phyloP scores from a whole-genome alignment of 2,797 vertebrate species.

The Balearica regulorum region DNA sequence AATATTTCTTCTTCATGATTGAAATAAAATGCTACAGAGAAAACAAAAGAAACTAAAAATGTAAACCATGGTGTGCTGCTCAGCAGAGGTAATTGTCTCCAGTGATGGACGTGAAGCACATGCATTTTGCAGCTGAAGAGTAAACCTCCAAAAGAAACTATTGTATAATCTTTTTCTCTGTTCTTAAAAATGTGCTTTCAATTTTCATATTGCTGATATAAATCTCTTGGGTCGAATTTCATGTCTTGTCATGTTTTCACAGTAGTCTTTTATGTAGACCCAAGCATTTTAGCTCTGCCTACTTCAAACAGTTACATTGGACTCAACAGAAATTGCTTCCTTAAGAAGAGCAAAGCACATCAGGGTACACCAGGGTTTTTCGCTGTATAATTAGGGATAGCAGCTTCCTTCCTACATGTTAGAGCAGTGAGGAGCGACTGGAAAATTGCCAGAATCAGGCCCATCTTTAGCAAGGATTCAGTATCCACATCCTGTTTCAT shows the following conservation, averaged over 20 bases:
- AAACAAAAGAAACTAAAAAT: slow-evolving; percentile 30
- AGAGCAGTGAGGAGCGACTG: background rate
- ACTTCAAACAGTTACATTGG: background rate
- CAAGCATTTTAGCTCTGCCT: slow-evolving; percentile 11
- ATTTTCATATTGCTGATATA: slow-evolving; percentile 28
- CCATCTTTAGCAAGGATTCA: background rate
- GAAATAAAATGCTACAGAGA: slow-evolving; percentile 21
- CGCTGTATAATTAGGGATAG: background rate
- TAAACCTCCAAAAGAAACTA: background rate
- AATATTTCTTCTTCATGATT: background rate
- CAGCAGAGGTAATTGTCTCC: slow-evolving; percentile 28
- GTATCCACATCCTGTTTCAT: background rate
- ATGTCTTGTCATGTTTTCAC: slow-evolving; percentile 24
- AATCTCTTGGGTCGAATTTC: slow-evolving; percentile 15
- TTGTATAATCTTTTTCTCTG: background rate
- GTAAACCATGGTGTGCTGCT: background rate
- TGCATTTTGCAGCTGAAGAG: slow-evolving; percentile 26
- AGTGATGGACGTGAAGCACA: slow-evolving; percentile 12
- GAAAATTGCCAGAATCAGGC: background rate
- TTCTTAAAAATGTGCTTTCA: slow-evolving; percentile 38
- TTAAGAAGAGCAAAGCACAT: background rate
- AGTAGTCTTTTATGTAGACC: slow-evolving; percentile 31
- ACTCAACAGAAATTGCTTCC: background rate
- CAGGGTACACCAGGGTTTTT: background rate
- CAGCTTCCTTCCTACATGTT: background rate